Percentiles rank a stretch among this genome's conserved stretches.
Evolutionary conservation across 2,797 vertebrate species (phyloP).

Genomic region (Setipinna tenuifilis): DNA sequence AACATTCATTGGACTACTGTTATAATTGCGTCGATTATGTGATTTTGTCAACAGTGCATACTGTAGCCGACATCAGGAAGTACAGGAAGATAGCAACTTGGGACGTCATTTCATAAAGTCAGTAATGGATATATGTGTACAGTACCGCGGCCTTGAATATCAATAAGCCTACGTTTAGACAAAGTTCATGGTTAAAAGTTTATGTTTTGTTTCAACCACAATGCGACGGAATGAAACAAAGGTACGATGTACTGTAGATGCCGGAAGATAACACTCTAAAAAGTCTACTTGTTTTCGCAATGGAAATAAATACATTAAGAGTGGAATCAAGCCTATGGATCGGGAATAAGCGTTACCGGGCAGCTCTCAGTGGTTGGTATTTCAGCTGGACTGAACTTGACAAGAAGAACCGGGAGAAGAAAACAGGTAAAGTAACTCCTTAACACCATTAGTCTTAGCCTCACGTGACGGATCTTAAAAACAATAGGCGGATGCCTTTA

Average conservation of each 20-base stretch:
- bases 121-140: neutral
- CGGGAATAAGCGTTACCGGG: constrained; percentile 71
- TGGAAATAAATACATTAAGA: constrained; percentile 68
- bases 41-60: neutral
- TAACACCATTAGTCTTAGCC: too few species aligned
- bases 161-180: neutral
- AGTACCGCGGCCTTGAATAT: neutral
- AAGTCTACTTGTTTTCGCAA: constrained; percentile 16
- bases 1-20: neutral
- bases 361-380: constrained; percentile 73
- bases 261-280: neutral
- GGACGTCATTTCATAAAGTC: neutral
- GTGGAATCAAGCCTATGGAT: constrained; percentile 78
- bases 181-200: neutral
- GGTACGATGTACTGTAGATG: constrained; percentile 1
- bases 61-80: neutral
- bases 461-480: neutral
- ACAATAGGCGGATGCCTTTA: neutral
- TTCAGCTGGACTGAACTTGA: constrained; percentile 79
- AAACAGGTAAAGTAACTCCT: constrained; percentile 63
- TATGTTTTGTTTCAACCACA: neutral
- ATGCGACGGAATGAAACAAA: neutral
- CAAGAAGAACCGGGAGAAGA: constrained; percentile 72
- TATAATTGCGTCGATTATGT: neutral
- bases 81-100: neutral